Percentiles rank a stretch among this genome's conserved stretches.
phyloP scores from a whole-genome alignment of 2,888 invertebrate genomes.

The Troides aeacus region DNA sequence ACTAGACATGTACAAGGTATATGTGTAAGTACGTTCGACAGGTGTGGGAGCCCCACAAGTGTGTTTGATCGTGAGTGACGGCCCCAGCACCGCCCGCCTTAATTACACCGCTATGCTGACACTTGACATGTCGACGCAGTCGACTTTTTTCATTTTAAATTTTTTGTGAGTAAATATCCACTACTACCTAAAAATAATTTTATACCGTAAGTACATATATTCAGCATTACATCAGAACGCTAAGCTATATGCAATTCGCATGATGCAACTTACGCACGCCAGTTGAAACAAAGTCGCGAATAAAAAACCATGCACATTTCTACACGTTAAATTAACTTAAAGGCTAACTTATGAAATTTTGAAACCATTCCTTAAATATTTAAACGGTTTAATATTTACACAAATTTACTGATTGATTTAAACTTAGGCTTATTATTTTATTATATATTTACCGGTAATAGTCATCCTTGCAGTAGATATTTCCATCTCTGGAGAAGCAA shows the following conservation, averaged over 20 bases:
- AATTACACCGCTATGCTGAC: slow-evolving; percentile 44
- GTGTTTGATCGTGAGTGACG: slow-evolving; percentile 52
- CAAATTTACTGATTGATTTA: too few relatives aligned
- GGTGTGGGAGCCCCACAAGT: slow-evolving; percentile 57
- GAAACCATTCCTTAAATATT: too few relatives aligned
- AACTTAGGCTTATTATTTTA: too few relatives aligned
- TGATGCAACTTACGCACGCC: background rate
- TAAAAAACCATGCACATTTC: background rate
- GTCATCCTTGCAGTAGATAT: slow-evolving; percentile 96
- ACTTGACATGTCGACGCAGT: slow-evolving; percentile 39
- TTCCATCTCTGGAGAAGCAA: slow-evolving; percentile 93
- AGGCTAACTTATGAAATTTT: background rate
- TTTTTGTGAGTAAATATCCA: background rate
- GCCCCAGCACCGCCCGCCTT: slow-evolving; percentile 41
- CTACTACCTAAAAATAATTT: background rate
- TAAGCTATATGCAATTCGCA: background rate
- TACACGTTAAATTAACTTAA: background rate
- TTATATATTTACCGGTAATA: slow-evolving; percentile 88
- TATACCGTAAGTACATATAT: background rate
- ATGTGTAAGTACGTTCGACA: slow-evolving; percentile 39
- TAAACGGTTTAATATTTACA: too few relatives aligned
- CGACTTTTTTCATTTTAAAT: slow-evolving; percentile 16
- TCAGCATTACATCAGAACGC: background rate
- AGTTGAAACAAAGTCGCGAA: background rate
- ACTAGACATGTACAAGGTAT: slow-evolving; percentile 38